These are phyloP conservation scores for Synchiropus splendidus DNA, from an alignment of 2,113 vertebrate species.

Conservation along the genomic window DNA sequence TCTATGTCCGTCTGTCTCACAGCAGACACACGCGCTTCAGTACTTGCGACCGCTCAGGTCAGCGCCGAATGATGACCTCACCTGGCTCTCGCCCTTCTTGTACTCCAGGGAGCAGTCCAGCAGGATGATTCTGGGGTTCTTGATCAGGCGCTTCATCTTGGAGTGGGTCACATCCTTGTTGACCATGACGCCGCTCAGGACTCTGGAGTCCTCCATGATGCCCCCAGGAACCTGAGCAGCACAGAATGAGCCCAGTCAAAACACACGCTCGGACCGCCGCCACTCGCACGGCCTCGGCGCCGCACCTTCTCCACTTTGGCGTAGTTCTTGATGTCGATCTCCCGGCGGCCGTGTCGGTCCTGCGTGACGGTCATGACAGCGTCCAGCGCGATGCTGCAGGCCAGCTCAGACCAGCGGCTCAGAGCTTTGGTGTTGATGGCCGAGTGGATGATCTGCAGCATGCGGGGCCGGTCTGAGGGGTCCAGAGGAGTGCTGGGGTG, in stretches of 20 bases:
- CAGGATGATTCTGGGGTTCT: constrained; percentile 82
- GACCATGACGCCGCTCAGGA: constrained; percentile 88
- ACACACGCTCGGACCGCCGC: neutral
- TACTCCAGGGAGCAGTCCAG: constrained; percentile 93
- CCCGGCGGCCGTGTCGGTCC: constrained; percentile 85
- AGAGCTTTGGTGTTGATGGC: constrained; percentile 66
- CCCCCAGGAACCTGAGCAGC: constrained; percentile 81
- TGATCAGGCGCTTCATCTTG: constrained; percentile 82
- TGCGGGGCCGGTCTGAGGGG: constrained; percentile 73
- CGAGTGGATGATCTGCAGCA: constrained; percentile 90
- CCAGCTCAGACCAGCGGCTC: constrained; percentile 50
- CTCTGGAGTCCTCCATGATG: constrained; percentile 83
- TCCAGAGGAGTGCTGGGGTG: constrained; percentile 77
- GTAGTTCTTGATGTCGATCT: constrained; percentile 96
- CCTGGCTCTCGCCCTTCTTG: constrained; percentile 98
- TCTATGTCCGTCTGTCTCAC: constrained; percentile 85
- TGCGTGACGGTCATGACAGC: constrained; percentile 85
- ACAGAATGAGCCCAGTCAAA: neutral
- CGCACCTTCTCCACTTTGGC: constrained; percentile 89
- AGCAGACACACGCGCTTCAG: neutral
- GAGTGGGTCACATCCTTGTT: constrained; percentile 94
- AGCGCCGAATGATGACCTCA: constrained; percentile 20
- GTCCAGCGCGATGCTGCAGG: constrained; percentile 47
- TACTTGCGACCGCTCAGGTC: neutral
- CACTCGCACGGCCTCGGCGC: neutral